Percentiles rank a stretch among this genome's conserved stretches.
Conservation (phyloP, 2,888 invertebrate species). For the Conomelus anceps region DNA sequence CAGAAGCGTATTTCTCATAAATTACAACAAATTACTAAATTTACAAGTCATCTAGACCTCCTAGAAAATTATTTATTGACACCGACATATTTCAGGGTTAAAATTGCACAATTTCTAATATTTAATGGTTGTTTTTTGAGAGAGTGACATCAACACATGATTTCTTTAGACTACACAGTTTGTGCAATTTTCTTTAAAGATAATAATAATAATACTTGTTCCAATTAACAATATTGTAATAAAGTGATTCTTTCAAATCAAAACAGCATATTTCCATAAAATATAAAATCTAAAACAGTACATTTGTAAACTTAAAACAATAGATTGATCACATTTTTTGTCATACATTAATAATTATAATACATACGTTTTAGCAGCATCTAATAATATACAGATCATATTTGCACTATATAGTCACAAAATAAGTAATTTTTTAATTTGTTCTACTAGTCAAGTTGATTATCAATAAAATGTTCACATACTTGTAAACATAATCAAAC, state of each 20-base stretch:
- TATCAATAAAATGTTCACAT: not conserved
- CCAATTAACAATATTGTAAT: not conserved
- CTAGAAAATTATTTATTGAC: not conserved
- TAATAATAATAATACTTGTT: not conserved
- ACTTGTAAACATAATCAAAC: not conserved
- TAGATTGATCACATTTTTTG: not conserved
- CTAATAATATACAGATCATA: not conserved
- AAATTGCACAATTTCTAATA: not conserved
- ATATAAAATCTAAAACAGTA: not conserved
- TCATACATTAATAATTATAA: not conserved
- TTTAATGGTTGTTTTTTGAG: not conserved
- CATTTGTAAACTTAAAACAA: not conserved
- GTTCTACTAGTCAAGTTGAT: not conserved
- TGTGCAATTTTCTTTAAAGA: not conserved
- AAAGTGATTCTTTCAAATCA: not conserved
- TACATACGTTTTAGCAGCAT: not conserved
- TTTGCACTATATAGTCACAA: not conserved
- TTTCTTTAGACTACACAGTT: not conserved
- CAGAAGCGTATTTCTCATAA: no score
- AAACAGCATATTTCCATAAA: not conserved
- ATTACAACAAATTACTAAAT: not conserved
- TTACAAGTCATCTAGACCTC: not conserved
- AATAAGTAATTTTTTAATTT: not conserved
- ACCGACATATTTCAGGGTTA: no score
- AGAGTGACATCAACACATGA: not conserved